Evolutionary conservation across 2,113 vertebrate species (phyloP).

Genomic region (Pseudopodoces humilis): DNA sequence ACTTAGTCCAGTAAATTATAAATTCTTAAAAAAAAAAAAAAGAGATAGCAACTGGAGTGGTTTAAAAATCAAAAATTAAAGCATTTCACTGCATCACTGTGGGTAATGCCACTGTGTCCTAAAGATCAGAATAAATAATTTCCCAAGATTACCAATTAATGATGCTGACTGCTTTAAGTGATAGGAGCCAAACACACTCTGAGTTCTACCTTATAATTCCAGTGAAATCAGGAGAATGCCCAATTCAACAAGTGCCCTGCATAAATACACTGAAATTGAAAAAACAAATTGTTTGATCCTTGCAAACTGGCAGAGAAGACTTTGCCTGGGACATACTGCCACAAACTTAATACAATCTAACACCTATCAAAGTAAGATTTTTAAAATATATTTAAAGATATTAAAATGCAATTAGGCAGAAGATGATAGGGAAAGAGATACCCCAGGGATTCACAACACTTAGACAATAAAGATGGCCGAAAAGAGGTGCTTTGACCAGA

Average conservation of each 20-base stretch:
- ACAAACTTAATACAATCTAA: neutral
- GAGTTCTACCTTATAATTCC: neutral
- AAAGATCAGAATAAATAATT: neutral
- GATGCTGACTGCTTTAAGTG: neutral
- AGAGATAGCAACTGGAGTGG: neutral
- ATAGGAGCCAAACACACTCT: neutral
- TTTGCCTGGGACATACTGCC: neutral
- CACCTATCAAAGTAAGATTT: neutral
- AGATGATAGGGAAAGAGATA: neutral
- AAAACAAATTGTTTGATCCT: neutral
- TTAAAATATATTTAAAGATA: neutral
- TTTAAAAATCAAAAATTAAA: conserved; percentile 9
- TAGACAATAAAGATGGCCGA: neutral
- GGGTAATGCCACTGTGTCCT: neutral
- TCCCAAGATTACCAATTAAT: neutral
- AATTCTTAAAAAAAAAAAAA: neutral
- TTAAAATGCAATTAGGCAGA: neutral
- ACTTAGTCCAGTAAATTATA: neutral
- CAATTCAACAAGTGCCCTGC: neutral
- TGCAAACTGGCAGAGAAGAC: neutral
- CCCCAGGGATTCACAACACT: neutral
- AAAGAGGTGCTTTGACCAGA: neutral
- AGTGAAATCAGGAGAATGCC: neutral
- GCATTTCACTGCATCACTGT: neutral
- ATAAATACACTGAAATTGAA: neutral